Evolutionary conservation across 2,888 invertebrate genomes (phyloP), one percentile per base, ranked within the genome.

Genomic region (Matsumyia berberina): DNA sequence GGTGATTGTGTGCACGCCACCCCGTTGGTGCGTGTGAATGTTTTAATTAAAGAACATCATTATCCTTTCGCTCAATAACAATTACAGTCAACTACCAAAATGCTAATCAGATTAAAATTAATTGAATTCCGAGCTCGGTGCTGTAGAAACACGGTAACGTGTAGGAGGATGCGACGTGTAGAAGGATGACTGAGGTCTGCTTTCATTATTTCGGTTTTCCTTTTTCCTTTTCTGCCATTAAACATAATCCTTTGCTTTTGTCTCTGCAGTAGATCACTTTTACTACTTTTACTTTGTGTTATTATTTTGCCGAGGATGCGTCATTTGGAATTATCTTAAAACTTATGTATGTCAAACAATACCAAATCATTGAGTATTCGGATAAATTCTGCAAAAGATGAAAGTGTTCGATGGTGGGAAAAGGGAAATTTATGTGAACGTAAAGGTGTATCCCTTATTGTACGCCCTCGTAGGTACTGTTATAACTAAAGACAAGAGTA

Each of bases 51-150:
- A 70, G 77, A 70, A 70, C 69, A 82, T 82, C 55, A 82, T 82
- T 82, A 82, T 77, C 77, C 81, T 77, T 72, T 82, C 70, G 77
- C 64, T 77, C 77, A 77, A 82, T 82, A 82, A 77, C 81, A 77
- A 77, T 82, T 82, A 77, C 81, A 82, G 64, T 77, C 57, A 82
- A 82, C 77, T 82, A 77, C 77, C 64, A 60, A 77, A 82, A 82
- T 70, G 70, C 81, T 77, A 77, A 82, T 82, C 77, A 77, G 77
- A 82, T 82, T 82, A 66, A 82, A 81, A 77, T 82, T 70, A 82
- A 82, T 82, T 77, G 76, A 77, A 82, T 82, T 82, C 57, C 70
- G 49, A 70, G 77, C 70, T 77, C 49, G 58, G 57, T 29, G 69
- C 46, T 58, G 35, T 31, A 31, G 6, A 46, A 37, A 12, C 15